These are phyloP conservation scores for Limnephilus lunatus DNA, from an alignment of 2,888 invertebrate species.

Conservation along the genomic window DNA sequence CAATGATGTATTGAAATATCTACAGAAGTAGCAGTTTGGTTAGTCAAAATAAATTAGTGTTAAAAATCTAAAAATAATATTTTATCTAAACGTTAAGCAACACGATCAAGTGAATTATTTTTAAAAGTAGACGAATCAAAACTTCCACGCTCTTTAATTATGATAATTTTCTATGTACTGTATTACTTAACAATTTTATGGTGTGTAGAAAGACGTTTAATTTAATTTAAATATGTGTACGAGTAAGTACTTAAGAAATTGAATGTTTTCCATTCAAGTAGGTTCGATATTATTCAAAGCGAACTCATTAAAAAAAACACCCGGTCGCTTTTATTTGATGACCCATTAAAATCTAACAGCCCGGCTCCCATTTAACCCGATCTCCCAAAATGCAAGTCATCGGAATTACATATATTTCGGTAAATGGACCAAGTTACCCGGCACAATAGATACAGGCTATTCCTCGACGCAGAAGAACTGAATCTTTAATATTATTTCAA, in stretches of 20 bases:
- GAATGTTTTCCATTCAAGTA: not conserved
- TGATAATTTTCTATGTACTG: too few relatives aligned
- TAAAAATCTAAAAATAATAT: too few relatives aligned
- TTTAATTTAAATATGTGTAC: not conserved
- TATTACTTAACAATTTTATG: not conserved
- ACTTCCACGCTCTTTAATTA: too few relatives aligned
- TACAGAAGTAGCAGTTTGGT: too few relatives aligned
- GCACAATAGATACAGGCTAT: not conserved
- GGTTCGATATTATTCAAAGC: not conserved
- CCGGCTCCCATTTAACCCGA: not conserved
- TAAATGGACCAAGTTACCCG: constrained; percentile 18
- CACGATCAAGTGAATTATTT: too few relatives aligned
- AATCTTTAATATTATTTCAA: not conserved
- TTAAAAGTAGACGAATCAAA: too few relatives aligned
- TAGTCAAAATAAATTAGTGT: too few relatives aligned
- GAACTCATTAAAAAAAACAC: constrained; percentile 2
- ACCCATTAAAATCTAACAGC: not conserved
- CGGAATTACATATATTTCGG: not conserved
- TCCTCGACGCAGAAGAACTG: not conserved
- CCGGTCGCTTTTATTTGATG: not conserved
- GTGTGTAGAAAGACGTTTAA: not conserved
- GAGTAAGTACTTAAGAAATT: not conserved
- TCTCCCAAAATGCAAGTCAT: constrained; percentile 16
- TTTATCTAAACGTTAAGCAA: too few relatives aligned
- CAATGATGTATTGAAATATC: too few relatives aligned